phyloP scores from a whole-genome alignment of 2,888 invertebrate genomes.

The Coecobrya sp. region DNA sequence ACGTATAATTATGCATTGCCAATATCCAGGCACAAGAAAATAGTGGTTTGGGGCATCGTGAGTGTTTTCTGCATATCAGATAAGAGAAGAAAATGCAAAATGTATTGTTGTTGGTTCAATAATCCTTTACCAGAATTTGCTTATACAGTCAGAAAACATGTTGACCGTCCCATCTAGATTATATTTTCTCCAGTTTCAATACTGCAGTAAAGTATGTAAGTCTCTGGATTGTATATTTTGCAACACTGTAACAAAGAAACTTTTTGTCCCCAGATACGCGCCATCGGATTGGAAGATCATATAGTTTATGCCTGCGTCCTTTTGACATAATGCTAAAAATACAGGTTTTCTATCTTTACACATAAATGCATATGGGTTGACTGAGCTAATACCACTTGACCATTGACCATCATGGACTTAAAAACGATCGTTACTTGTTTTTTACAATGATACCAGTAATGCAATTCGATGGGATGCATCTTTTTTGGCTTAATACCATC shows the following conservation, averaged over 20 bases:
- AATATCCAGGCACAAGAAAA: too few species aligned
- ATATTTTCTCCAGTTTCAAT: neutral
- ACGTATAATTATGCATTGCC: too few species aligned
- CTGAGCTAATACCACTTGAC: neutral
- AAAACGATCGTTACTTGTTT: neutral
- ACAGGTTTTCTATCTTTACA: conserved; percentile 47
- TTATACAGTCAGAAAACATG: too few species aligned
- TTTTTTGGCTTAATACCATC: too few species aligned
- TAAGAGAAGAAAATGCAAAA: too few species aligned
- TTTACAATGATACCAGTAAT: neutral
- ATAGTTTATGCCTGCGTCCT: conserved; percentile 12
- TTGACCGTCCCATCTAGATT: neutral
- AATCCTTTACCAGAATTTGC: too few species aligned
- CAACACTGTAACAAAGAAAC: neutral
- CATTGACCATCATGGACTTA: conserved; percentile 1
- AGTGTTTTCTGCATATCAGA: too few species aligned
- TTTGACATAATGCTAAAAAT: conserved; percentile 55
- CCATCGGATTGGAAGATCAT: conserved; percentile 55
- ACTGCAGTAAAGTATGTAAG: neutral
- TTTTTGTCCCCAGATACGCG: conserved; percentile 21
- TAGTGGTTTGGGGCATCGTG: too few species aligned
- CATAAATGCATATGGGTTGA: neutral
- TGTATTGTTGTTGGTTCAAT: too few species aligned
- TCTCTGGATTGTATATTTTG: neutral
- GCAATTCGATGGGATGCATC: neutral